Evolutionary conservation across 1,140 invertebrate genomes (phyloP).

Genomic region (Carcinoscorpius rotundicauda): DNA sequence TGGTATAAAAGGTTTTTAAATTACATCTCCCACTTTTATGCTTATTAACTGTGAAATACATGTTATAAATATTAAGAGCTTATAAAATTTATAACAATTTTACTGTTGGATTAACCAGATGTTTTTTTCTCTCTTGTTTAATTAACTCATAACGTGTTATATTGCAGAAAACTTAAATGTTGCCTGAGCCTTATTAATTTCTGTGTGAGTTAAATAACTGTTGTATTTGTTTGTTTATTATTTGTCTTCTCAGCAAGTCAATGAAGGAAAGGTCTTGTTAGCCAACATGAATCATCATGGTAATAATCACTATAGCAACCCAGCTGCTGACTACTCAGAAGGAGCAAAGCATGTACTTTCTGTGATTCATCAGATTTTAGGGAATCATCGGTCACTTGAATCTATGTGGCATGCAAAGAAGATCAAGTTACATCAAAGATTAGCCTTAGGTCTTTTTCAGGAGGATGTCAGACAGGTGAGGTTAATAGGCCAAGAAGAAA

Average conservation of each 20-base stretch:
- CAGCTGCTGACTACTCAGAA: slow-evolving; percentile 77
- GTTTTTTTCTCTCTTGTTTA: too few relatives aligned
- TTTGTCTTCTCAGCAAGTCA: neutral
- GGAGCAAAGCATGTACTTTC: slow-evolving; percentile 45
- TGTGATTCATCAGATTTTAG: slow-evolving; percentile 80
- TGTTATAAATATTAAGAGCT: too few relatives aligned
- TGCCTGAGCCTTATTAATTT: too few relatives aligned
- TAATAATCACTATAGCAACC: slow-evolving; percentile 21
- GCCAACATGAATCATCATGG: slow-evolving; percentile 17
- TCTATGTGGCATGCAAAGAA: slow-evolving; percentile 88
- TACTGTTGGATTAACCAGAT: too few relatives aligned
- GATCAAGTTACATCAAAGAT: slow-evolving; percentile 81
- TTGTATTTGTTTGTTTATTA: too few relatives aligned
- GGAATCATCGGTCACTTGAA: slow-evolving; percentile 82
- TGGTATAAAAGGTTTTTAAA: too few relatives aligned
- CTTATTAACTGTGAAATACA: too few relatives aligned
- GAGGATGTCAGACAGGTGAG: slow-evolving; percentile 26
- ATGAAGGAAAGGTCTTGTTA: slow-evolving; percentile 15
- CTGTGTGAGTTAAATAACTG: too few relatives aligned
- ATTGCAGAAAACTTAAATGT: too few relatives aligned
- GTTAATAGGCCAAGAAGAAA: slow-evolving; percentile 8
- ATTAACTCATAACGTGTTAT: too few relatives aligned
- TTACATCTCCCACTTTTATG: too few relatives aligned
- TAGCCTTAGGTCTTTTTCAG: slow-evolving; percentile 51
- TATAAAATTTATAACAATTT: too few relatives aligned